A percentile compares a stretch with the other conserved stretches of the same genome.
Evolutionary conservation across 2,113 vertebrate genomes (phyloP).

Genomic region (Gavia stellata): DNA sequence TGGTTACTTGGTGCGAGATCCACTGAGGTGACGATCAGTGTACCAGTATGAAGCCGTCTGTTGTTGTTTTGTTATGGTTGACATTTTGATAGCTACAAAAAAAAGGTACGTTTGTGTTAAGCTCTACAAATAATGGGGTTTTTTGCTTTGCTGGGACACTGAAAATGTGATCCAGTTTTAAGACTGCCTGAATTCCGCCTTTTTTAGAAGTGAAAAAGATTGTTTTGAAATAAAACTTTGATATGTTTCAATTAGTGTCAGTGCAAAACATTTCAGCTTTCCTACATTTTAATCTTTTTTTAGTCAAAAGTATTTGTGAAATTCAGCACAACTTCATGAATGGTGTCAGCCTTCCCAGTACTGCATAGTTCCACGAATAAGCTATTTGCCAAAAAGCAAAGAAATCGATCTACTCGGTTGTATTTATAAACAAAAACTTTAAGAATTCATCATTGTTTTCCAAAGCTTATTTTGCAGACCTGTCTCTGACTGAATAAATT

Average conservation of each 20-base stretch:
- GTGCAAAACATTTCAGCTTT: not conserved
- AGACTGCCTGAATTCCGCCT: not conserved
- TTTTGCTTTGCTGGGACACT: not conserved
- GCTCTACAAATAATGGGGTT: not conserved
- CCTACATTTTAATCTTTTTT: not conserved
- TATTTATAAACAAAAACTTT: constrained; percentile 21
- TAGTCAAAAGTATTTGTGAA: not conserved
- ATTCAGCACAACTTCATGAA: not conserved
- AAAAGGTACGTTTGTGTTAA: not conserved
- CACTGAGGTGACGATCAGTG: not conserved
- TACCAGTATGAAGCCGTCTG: not conserved
- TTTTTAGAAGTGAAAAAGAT: not conserved
- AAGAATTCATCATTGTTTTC: not conserved
- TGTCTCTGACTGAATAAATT: not conserved
- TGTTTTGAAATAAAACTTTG: not conserved
- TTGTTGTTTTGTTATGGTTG: not conserved
- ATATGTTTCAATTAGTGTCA: not conserved
- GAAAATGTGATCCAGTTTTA: not conserved
- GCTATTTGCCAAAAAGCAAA: not conserved
- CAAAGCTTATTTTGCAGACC: not conserved
- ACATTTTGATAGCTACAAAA: not conserved
- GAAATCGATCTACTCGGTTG: not conserved
- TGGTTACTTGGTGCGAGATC: not conserved
- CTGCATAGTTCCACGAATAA: not conserved
- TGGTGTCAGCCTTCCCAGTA: not conserved